These are phyloP conservation scores for Diachrysia chrysitis DNA, from an alignment of 2,888 invertebrate genomes.

Conservation along the genomic window DNA sequence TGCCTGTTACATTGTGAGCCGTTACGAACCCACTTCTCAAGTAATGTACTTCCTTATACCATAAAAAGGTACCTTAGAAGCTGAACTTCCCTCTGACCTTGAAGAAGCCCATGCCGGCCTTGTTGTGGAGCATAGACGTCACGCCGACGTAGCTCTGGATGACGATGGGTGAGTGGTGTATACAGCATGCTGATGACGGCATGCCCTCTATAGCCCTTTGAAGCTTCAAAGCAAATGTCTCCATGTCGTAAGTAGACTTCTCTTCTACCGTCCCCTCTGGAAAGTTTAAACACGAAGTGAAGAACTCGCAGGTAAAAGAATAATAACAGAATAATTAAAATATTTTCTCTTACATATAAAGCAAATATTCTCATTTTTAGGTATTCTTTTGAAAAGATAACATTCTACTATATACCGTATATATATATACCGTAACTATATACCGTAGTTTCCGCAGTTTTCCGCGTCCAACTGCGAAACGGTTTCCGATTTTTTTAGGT, in stretches of 20 bases:
- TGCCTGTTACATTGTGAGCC: constrained; percentile 2
- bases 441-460: no score
- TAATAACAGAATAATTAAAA: no score
- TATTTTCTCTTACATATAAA: no score
- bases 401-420: no score
- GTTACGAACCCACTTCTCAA: neutral
- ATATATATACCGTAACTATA: no score
- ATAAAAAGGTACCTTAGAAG: constrained; percentile 86
- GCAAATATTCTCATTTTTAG: no score
- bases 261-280: constrained; percentile 80
- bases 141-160: constrained; percentile 95
- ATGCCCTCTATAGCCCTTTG: constrained; percentile 87
- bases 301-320: no score
- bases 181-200: constrained; percentile 84
- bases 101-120: constrained; percentile 95
- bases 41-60: constrained; percentile 24
- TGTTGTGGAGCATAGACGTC: constrained; percentile 94
- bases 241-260: constrained; percentile 89
- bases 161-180: constrained; percentile 92
- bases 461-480: no score
- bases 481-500: no score
- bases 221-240: constrained; percentile 89
- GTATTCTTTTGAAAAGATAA: no score
- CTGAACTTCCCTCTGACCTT: constrained; percentile 96
- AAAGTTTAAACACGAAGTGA: constrained; percentile 18